These are phyloP conservation scores for Agriopis aurantiaria DNA, from an alignment of 2,888 invertebrate species.

Conservation along the genomic window DNA sequence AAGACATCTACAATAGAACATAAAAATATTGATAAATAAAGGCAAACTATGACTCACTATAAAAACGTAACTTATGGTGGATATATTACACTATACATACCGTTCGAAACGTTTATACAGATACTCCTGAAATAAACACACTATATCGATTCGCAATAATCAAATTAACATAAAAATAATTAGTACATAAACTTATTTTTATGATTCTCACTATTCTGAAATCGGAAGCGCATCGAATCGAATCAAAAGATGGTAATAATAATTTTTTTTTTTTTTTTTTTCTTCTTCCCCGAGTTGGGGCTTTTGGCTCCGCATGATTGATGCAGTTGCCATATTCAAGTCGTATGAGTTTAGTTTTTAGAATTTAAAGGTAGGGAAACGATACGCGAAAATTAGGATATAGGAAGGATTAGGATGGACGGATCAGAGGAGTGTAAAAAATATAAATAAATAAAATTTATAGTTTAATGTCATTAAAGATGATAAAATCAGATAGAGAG, in stretches of 20 bases:
- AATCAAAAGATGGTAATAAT: slow-evolving; percentile 47
- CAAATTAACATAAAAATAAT: slow-evolving; percentile 17
- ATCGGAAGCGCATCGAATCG: slow-evolving; percentile 64
- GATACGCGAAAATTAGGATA: no score
- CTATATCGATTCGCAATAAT: slow-evolving; percentile 9
- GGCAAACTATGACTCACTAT: slow-evolving; percentile 78
- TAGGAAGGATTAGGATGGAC: no score
- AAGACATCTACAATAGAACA: slow-evolving; percentile 90
- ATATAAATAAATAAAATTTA: no score
- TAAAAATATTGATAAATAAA: slow-evolving; percentile 69
- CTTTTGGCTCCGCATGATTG: no score
- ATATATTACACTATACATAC: slow-evolving; percentile 54
- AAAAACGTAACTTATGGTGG: slow-evolving; percentile 62
- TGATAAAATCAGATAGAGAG: no score
- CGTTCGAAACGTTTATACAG: slow-evolving; percentile 42
- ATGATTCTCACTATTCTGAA: slow-evolving; percentile 22
- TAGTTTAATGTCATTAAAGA: no score
- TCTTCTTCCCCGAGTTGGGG: no score
- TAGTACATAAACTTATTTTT: slow-evolving; percentile 15
- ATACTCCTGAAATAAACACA: slow-evolving; percentile 17
- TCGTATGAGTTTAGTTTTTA: no score
- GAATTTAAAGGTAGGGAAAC: no score
- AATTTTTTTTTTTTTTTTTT: no score
- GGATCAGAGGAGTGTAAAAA: no score
- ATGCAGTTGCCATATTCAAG: no score